Evolutionary conservation across 2,113 vertebrate species (phyloP).

Genomic region (Petrocephalus zakoni): DNA sequence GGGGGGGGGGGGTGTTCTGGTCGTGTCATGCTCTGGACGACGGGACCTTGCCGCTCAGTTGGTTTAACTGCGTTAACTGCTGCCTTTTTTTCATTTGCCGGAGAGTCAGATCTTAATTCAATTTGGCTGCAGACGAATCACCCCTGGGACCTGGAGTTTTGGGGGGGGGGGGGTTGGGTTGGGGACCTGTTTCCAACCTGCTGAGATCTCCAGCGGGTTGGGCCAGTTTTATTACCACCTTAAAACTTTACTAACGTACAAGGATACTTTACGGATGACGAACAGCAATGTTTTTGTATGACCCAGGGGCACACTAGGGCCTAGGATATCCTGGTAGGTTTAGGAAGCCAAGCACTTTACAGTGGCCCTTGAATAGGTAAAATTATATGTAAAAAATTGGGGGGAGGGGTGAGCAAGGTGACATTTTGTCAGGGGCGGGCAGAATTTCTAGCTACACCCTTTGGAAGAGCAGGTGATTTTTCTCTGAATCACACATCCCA

Average conservation of each 20-base stretch:
- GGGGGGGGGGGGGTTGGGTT: neutral
- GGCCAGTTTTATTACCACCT: neutral
- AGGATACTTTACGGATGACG: neutral
- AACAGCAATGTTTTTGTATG: neutral
- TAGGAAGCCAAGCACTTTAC: neutral
- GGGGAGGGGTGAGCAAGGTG: neutral
- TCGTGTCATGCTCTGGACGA: slow-evolving; percentile 43
- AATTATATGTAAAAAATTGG: neutral
- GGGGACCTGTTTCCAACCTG: neutral
- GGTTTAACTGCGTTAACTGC: slow-evolving; percentile 50
- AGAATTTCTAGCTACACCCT: neutral
- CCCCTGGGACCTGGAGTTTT: slow-evolving; percentile 21
- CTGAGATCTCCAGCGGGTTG: slow-evolving; percentile 35
- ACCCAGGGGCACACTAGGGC: neutral
- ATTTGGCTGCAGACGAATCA: slow-evolving; percentile 50
- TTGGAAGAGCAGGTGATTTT: neutral
- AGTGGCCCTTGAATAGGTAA: neutral
- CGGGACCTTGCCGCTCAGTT: slow-evolving; percentile 37
- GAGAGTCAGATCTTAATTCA: slow-evolving; percentile 50
- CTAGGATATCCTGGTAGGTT: neutral
- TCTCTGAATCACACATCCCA: neutral
- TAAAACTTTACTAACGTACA: neutral
- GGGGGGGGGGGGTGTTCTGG: slow-evolving; percentile 14
- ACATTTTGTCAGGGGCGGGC: neutral
- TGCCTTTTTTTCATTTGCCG: slow-evolving; percentile 56